These are phyloP conservation scores for Polymixis flavicincta DNA, from an alignment of 2,888 invertebrate species.

Conservation along the genomic window DNA sequence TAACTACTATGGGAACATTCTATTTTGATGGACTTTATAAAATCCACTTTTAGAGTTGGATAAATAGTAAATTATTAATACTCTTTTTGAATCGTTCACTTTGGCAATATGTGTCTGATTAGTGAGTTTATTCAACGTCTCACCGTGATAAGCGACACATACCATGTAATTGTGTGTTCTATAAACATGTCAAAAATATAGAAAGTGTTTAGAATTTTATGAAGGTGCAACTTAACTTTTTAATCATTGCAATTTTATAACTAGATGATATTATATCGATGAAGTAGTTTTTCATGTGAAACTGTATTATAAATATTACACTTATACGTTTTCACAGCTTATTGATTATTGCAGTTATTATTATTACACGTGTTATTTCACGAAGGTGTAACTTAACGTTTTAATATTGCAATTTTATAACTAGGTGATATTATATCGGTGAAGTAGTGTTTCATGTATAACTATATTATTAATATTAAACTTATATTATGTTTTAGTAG, in stretches of 20 bases:
- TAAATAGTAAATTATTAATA: slow-evolving; percentile 15
- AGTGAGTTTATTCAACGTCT: slow-evolving; percentile 1
- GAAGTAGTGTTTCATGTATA: slow-evolving; percentile 12
- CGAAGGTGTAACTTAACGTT: not conserved
- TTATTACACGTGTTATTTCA: not conserved
- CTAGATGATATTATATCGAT: slow-evolving; percentile 17
- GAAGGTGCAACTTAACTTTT: not conserved
- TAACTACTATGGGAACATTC: slow-evolving; percentile 36
- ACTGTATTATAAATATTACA: slow-evolving; percentile 1
- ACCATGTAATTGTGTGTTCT: slow-evolving; percentile 16
- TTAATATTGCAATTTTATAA: not conserved
- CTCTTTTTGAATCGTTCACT: slow-evolving; percentile 24
- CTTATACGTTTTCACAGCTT: slow-evolving; percentile 5
- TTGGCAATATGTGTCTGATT: slow-evolving; percentile 1
- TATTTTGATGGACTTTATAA: slow-evolving; percentile 40
- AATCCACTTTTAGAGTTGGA: slow-evolving; percentile 10
- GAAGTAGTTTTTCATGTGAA: slow-evolving; percentile 6
- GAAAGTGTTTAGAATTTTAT: slow-evolving; percentile 19
- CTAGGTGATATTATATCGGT: slow-evolving; percentile 17
- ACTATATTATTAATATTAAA: slow-evolving; percentile 2
- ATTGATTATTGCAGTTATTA: not conserved
- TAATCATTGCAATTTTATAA: not conserved
- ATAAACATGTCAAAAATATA: slow-evolving; percentile 13
- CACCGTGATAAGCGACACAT: slow-evolving; percentile 9
- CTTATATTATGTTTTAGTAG: slow-evolving; percentile 1